Evolutionary conservation across 1,140 invertebrate species (phyloP).

Genomic region (Hyles vespertilio): DNA sequence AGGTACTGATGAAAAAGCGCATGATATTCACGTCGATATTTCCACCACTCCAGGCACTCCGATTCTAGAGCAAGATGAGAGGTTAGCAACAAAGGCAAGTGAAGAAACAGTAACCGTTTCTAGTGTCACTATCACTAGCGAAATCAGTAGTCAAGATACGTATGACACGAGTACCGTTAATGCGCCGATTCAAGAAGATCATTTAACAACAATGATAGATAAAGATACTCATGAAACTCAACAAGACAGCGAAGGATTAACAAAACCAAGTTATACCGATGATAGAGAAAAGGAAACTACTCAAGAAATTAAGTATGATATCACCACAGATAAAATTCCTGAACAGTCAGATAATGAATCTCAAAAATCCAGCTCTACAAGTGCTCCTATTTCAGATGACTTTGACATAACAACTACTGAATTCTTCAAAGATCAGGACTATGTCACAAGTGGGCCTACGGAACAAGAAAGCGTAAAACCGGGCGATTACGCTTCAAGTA

Average conservation of each 20-base stretch:
- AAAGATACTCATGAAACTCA: constrained; percentile 2
- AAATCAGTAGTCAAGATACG: constrained; percentile 4
- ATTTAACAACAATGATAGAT: constrained; percentile 2
- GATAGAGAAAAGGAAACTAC: constrained; percentile 3
- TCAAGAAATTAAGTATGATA: neutral
- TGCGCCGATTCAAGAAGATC: neutral
- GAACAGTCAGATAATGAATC: constrained; percentile 3
- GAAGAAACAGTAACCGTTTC: neutral
- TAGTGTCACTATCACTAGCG: neutral
- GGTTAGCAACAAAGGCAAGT: neutral
- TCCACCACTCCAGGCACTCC: neutral
- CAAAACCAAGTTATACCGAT: neutral
- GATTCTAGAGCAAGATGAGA: neutral
- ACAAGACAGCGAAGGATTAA: neutral
- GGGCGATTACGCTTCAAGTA: constrained; percentile 1
- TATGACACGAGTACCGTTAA: constrained; percentile 10
- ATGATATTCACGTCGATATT: neutral
- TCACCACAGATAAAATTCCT: neutral
- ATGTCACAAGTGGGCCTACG: neutral
- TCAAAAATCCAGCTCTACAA: neutral
- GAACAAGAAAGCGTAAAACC: constrained; percentile 3
- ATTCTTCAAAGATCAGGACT: constrained; percentile 4
- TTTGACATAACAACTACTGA: constrained; percentile 5
- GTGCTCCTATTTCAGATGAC: constrained; percentile 7
- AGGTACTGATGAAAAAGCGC: neutral